phyloP scores from a whole-genome alignment of 2,797 vertebrate species.

The Halcyon badia region DNA sequence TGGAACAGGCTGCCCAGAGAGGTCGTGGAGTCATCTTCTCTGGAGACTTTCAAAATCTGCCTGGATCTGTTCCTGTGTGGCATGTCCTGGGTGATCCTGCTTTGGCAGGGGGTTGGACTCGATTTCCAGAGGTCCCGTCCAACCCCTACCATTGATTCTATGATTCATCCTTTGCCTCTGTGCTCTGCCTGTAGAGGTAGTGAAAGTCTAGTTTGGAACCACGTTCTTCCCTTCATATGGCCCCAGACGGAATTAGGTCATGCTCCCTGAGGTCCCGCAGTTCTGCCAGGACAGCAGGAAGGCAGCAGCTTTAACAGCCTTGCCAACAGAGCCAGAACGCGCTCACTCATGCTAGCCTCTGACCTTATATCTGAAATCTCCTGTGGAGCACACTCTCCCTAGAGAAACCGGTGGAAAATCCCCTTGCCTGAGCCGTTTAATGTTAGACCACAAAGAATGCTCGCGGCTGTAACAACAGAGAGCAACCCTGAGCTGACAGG shows the following conservation, averaged over 20 bases:
- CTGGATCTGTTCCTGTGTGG: no score
- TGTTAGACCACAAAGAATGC: background rate
- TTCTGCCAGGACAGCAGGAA: background rate
- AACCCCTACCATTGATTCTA: no score
- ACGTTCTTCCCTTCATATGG: background rate
- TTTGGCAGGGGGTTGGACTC: no score
- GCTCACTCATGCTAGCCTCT: background rate
- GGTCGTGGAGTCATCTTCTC: no score
- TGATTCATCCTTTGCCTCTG: background rate
- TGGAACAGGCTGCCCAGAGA: no score
- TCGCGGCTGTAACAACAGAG: background rate
- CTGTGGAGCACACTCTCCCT: background rate
- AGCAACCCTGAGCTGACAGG: background rate
- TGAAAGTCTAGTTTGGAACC: background rate
- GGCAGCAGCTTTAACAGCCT: background rate
- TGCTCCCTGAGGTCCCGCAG: background rate
- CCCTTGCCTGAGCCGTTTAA: background rate
- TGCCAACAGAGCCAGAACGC: background rate
- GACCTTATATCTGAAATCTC: background rate
- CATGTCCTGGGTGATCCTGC: no score
- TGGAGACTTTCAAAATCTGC: no score
- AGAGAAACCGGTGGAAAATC: background rate
- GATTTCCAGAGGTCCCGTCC: no score
- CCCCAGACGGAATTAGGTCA: constrained; percentile 4
- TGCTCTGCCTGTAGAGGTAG: background rate